phyloP scores from a whole-genome alignment of 2,113 vertebrate genomes.

The Apeltes quadracus region DNA sequence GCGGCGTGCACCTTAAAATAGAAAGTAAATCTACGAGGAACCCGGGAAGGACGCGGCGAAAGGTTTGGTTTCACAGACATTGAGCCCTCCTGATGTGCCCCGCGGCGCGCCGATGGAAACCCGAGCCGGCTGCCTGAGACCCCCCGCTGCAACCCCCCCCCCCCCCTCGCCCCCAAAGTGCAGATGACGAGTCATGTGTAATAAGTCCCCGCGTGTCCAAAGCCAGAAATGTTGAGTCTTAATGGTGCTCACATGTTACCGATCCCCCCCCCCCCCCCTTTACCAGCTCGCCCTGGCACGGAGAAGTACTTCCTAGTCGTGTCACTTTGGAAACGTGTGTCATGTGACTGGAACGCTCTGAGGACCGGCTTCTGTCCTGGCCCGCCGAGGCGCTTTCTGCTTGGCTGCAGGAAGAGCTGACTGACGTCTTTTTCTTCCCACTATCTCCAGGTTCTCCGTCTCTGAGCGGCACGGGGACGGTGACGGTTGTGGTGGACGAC shows the following conservation, averaged over 20 bases:
- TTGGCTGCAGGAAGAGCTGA: no score
- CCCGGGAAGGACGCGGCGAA: conserved; percentile 62
- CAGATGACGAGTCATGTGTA: conserved; percentile 43
- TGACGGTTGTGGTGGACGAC: conserved; percentile 90
- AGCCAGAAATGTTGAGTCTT: conserved; percentile 1
- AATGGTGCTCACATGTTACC: conserved; percentile 22
- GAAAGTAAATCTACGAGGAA: conserved; percentile 66
- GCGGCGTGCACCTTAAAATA: conserved; percentile 66
- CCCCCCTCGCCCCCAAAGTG: conserved; percentile 24
- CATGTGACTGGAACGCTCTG: conserved; percentile 26
- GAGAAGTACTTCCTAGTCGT: conserved; percentile 2
- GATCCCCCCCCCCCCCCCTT: not conserved
- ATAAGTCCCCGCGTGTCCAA: conserved; percentile 14
- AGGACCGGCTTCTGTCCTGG: conserved; percentile 14
- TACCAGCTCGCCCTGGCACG: conserved; percentile 1
- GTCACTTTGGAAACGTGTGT: conserved; percentile 7
- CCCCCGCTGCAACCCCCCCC: conserved; percentile 16
- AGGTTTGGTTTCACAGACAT: conserved; percentile 64
- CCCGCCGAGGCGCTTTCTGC: not conserved
- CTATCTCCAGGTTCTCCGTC: conserved; percentile 87
- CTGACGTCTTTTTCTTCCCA: no score
- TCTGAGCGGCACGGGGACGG: conserved; percentile 92
- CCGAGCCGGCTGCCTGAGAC: conserved; percentile 23
- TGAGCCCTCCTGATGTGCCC: conserved; percentile 57
- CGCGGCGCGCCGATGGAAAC: conserved; percentile 41